Conservation (phyloP, 2,888 invertebrate species). For the Xestoiulus laeticollis region DNA sequence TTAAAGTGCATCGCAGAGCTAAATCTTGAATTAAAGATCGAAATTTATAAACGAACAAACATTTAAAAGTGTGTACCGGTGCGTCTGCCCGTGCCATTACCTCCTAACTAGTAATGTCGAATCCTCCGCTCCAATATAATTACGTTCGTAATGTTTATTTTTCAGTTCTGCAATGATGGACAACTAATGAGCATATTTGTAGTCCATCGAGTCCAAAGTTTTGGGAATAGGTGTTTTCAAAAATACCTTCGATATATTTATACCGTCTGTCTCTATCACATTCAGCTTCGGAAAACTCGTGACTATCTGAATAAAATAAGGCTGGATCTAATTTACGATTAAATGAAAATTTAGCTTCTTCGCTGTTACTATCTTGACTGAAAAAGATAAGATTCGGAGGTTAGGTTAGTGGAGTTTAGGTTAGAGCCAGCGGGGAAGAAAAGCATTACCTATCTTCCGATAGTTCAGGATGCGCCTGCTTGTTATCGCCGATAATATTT, state of each 20-base stretch:
- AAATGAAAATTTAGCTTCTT: conserved; percentile 43
- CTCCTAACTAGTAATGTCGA: conserved; percentile 54
- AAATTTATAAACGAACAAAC: conserved; percentile 22
- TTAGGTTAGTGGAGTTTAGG: too few relatives aligned
- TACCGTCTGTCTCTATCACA: conserved; percentile 57
- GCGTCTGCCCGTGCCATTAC: conserved; percentile 48
- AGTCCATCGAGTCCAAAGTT: too few relatives aligned
- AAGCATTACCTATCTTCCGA: conserved; percentile 40
- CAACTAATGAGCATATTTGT: background rate
- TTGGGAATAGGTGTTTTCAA: too few relatives aligned
- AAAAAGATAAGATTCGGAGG: background rate
- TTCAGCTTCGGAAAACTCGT: conserved; percentile 60
- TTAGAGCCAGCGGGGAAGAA: too few relatives aligned
- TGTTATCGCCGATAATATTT: background rate
- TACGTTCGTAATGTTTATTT: conserved; percentile 49
- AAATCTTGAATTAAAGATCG: background rate
- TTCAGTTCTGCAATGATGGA: conserved; percentile 48
- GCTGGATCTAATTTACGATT: conserved; percentile 58
- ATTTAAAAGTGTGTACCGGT: conserved; percentile 34
- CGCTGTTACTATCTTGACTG: conserved; percentile 51
- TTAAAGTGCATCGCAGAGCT: background rate
- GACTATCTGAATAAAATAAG: conserved; percentile 59
- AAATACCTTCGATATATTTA: conserved; percentile 46
- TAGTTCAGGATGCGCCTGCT: conserved; percentile 18
- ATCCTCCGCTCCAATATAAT: conserved; percentile 49